Evolutionary conservation across 2,888 invertebrate genomes (phyloP), one percentile per base, ranked within the genome.

Genomic region (Lymantria dispar): DNA sequence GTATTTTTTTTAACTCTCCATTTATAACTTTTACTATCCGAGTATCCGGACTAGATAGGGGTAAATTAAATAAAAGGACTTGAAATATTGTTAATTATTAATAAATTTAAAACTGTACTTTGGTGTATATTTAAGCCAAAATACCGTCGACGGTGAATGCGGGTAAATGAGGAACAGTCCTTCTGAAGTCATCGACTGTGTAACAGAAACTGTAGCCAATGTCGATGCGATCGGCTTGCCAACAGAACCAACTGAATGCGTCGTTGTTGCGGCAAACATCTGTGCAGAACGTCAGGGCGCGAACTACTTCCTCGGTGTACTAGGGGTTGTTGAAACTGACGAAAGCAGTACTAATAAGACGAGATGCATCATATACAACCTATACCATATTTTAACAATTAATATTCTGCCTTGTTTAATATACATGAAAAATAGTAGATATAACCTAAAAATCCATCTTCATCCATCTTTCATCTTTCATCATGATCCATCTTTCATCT

Each of bases 291-390:
- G 84, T 83, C 13, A 87, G 68, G 0, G 70, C 72, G 8, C 79
- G 79, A 0, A 76, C 85, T 50, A 91, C 91, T 0, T 68, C 75
- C 22, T 76, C 63, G 0, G 82, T 83, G 68, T 87, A 86, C 76
- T 93, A 88, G 0, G 94, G 94, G 70, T 95, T 94, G 80, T 95
- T 95, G 50, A 94, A 89, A 41, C 93, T 92, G 7, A 95, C 70
- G 63, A 94, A 92, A 1, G 92, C 94, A 0, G 93, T 87, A 0
- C 93, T 94, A 3, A 87, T 72, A 8, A 87, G 80, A 0, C 75
- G 81, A 0, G 66, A 66, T 0, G 89, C 80, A 51, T 94, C 93
- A 65, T 93, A 92, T 0, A 92, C 87, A 3, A 94, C 92, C 88
- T 94, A 42, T 7, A 22, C 5, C 22, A 22, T 2, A 22, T 22